These are phyloP conservation scores for Oncorhynchus masou DNA, from an alignment of 2,113 vertebrate species.

Conservation along the genomic window DNA sequence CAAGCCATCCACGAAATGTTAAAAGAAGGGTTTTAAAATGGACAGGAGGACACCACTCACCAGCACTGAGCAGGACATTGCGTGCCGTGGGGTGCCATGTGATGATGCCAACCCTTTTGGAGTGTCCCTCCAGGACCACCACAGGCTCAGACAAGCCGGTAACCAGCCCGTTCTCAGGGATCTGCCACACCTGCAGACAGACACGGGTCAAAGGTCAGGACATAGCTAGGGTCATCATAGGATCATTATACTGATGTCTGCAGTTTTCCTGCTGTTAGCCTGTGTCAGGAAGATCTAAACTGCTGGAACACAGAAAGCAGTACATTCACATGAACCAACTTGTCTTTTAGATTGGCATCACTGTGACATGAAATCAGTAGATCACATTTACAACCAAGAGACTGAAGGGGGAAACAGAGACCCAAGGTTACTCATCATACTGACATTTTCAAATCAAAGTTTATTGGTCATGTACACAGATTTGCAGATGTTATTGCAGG, in stretches of 20 bases:
- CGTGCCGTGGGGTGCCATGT: constrained; percentile 94
- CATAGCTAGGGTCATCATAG: background rate
- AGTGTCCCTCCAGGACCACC: constrained; percentile 91
- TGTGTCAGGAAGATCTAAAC: too few species aligned
- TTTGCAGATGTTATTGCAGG: too few species aligned
- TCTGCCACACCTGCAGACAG: constrained; percentile 88
- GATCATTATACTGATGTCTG: background rate
- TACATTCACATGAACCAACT: background rate
- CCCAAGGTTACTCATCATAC: background rate
- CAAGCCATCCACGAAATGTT: background rate
- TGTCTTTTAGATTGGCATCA: background rate
- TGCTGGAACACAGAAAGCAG: too few species aligned
- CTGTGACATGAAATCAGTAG: background rate
- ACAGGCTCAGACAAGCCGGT: constrained; percentile 86
- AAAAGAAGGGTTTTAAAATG: background rate
- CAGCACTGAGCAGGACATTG: constrained; percentile 93
- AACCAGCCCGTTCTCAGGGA: constrained; percentile 94
- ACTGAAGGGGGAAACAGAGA: constrained; percentile 62
- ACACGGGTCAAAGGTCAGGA: constrained; percentile 7
- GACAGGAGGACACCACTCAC: constrained; percentile 57
- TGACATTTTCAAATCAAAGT: too few species aligned
- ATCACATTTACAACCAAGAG: constrained; percentile 25
- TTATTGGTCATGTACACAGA: too few species aligned
- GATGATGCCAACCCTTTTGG: constrained; percentile 93
- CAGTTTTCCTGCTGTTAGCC: too few species aligned